Evolutionary conservation across 2,797 vertebrate species (phyloP).

Genomic region (Alcedo quadribrachys): DNA sequence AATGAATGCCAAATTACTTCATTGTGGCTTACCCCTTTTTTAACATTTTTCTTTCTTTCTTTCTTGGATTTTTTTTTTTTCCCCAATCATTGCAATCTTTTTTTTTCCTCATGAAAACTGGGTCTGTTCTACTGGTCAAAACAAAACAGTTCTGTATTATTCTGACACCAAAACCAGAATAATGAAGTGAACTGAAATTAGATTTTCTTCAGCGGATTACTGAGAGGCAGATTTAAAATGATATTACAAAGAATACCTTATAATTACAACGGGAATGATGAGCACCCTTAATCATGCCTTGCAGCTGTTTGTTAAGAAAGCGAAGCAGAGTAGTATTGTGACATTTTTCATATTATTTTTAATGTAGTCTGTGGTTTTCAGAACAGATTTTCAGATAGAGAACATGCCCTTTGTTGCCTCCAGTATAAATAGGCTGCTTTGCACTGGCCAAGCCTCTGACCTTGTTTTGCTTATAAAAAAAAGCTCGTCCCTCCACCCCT

Average conservation of each 20-base stretch:
- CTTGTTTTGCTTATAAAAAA: neutral
- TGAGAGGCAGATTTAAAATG: neutral
- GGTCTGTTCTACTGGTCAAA: neutral
- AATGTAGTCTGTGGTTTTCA: neutral
- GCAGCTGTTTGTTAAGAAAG: conserved; percentile 44
- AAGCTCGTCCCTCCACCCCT: neutral
- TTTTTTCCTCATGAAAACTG: neutral
- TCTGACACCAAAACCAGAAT: neutral
- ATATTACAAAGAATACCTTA: conserved; percentile 21
- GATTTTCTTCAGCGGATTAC: conserved; percentile 20
- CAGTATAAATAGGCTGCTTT: neutral
- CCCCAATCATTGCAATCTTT: neutral
- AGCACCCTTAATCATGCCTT: conserved; percentile 36
- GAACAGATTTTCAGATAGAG: conserved; percentile 26
- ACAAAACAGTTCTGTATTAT: neutral
- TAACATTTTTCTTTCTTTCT: neutral
- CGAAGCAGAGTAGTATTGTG: neutral
- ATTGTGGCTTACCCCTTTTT: neutral
- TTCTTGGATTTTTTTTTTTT: neutral
- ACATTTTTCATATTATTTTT: neutral
- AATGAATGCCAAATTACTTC: neutral
- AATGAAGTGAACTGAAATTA: neutral
- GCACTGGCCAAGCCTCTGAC: neutral
- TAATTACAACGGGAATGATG: conserved; percentile 39
- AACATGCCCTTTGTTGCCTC: neutral